These are phyloP conservation scores for Andrena dorsata DNA, from an alignment of 2,888 invertebrate genomes.

Conservation along the genomic window DNA sequence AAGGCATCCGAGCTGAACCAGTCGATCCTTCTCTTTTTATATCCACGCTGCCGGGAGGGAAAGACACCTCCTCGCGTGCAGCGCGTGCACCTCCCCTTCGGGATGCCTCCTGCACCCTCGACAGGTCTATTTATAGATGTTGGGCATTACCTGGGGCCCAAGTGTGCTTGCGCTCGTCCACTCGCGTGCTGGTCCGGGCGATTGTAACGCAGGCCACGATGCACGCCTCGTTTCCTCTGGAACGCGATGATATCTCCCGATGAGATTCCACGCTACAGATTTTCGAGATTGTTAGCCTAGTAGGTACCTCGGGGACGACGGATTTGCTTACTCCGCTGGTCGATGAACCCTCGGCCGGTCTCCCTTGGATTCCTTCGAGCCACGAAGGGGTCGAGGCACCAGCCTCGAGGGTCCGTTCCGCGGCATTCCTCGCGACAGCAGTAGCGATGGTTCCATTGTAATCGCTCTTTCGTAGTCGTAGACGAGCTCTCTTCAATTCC, in stretches of 20 bases:
- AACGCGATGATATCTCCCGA: slow-evolving; percentile 37
- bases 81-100: slow-evolving; percentile 58
- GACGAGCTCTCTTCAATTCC: too few relatives aligned
- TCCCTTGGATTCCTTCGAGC: neutral
- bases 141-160: slow-evolving; percentile 73
- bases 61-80: slow-evolving; percentile 74
- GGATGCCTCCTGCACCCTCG: slow-evolving; percentile 63
- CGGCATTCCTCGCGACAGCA: too few relatives aligned
- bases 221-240: slow-evolving; percentile 59
- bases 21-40: slow-evolving; percentile 69
- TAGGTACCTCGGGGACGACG: neutral
- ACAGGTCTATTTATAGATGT: slow-evolving; percentile 73
- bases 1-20: slow-evolving; percentile 75
- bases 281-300: slow-evolving; percentile 13
- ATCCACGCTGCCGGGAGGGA: slow-evolving; percentile 52
- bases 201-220: slow-evolving; percentile 51
- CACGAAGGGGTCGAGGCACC: neutral
- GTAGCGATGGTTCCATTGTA: too few relatives aligned
- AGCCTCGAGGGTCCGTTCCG: neutral
- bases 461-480: too few relatives aligned
- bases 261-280: slow-evolving; percentile 14
- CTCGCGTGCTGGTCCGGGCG: slow-evolving; percentile 38
- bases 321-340: neutral
- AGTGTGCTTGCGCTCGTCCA: slow-evolving; percentile 49
- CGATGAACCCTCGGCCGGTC: neutral